A percentile compares a stretch with the other conserved stretches of the same genome.
phyloP scores from a whole-genome alignment of 2,797 vertebrate species.

The Pipistrellus pipistrellus region DNA sequence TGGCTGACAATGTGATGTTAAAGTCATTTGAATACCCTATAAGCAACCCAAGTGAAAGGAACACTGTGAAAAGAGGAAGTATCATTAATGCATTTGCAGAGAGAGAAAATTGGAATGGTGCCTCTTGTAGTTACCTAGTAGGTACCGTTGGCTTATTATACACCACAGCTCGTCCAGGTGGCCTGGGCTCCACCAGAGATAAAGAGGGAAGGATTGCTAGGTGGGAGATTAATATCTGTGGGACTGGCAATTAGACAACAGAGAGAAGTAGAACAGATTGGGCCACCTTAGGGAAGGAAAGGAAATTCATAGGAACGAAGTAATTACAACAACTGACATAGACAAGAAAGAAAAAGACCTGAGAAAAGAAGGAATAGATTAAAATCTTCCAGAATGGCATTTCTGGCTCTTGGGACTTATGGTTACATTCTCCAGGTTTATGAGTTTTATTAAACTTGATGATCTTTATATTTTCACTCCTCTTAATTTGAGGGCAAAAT shows the following conservation, averaged over 20 bases:
- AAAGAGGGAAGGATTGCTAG: neutral
- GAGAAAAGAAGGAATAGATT: neutral
- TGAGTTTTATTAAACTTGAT: conserved; percentile 31
- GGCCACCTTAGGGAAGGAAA: conserved; percentile 38
- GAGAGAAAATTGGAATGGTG: neutral
- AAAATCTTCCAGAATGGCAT: conserved; percentile 3
- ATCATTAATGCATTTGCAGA: neutral
- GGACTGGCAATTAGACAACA: conserved; percentile 14
- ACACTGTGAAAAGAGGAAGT: neutral
- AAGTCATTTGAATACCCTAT: neutral
- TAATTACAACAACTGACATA: neutral
- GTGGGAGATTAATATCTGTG: conserved; percentile 25
- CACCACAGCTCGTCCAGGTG: neutral
- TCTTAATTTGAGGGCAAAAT: neutral
- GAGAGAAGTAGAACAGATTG: conserved; percentile 4
- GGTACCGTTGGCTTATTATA: neutral
- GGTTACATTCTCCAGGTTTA: neutral
- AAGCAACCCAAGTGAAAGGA: neutral
- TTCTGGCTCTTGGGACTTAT: neutral
- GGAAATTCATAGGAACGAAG: conserved; percentile 36
- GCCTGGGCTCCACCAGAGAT: neutral
- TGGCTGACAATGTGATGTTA: neutral
- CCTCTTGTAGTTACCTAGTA: neutral
- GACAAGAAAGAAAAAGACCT: neutral
- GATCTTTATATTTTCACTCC: neutral